These are phyloP conservation scores for Antheraea pernyi DNA, from an alignment of 1,140 invertebrate genomes.

Conservation along the genomic window DNA sequence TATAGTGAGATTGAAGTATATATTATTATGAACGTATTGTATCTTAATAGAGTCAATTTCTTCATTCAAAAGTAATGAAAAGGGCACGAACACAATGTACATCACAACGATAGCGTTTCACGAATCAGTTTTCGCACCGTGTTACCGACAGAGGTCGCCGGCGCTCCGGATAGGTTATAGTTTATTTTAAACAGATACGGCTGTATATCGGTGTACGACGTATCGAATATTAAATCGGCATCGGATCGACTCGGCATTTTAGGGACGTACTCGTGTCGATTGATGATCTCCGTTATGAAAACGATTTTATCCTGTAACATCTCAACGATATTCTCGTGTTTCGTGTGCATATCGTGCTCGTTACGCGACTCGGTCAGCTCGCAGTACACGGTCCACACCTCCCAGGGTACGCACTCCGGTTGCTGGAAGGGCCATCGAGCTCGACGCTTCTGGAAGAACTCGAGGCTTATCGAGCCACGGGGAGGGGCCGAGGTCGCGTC, in stretches of 20 bases:
- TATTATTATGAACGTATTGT: not conserved
- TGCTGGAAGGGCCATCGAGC: slow-evolving; percentile 91
- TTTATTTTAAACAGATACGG: slow-evolving; percentile 96
- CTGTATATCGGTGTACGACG: slow-evolving; percentile 93
- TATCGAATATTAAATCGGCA: slow-evolving; percentile 96
- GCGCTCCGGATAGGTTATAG: slow-evolving; percentile 86
- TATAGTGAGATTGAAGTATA: not conserved
- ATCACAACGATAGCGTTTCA: slow-evolving; percentile 90
- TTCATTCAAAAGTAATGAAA: not conserved
- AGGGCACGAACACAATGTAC: slow-evolving; percentile 26
- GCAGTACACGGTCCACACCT: slow-evolving; percentile 96
- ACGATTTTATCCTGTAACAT: slow-evolving; percentile 95
- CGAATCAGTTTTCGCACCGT: slow-evolving; percentile 94
- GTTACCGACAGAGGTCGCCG: slow-evolving; percentile 87
- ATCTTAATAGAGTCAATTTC: not conserved
- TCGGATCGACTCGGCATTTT: slow-evolving; percentile 96
- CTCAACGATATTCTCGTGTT: slow-evolving; percentile 94
- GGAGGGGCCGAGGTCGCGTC: slow-evolving; percentile 82
- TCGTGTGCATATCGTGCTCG: slow-evolving; percentile 93
- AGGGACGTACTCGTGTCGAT: slow-evolving; percentile 96
- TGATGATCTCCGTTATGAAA: slow-evolving; percentile 96
- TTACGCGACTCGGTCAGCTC: slow-evolving; percentile 92
- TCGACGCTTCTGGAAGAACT: slow-evolving; percentile 96
- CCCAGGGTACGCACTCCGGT: slow-evolving; percentile 96
- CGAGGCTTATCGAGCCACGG: slow-evolving; percentile 92